A percentile compares a stretch with the other conserved stretches of the same genome.
phyloP scores from a whole-genome alignment of 1,140 invertebrate genomes.

The Diuraphis noxia region DNA sequence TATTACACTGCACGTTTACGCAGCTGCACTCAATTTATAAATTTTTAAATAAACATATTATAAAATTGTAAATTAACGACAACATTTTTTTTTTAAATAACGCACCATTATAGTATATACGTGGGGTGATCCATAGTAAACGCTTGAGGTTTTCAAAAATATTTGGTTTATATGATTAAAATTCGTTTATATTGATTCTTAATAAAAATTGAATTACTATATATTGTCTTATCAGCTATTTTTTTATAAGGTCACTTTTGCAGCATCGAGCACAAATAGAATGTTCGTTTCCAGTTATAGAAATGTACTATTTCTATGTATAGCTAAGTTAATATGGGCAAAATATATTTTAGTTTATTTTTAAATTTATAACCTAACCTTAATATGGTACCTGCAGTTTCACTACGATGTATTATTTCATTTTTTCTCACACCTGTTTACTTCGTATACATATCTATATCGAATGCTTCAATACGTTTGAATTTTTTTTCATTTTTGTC shows the following conservation, averaged over 20 bases:
- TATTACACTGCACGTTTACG: not conserved
- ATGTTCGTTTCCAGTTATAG: not conserved
- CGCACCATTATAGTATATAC: not conserved
- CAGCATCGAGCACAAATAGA: not conserved
- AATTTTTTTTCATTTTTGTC: not conserved
- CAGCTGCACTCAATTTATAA: not conserved
- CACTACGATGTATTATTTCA: not conserved
- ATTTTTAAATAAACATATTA: not conserved
- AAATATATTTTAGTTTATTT: no score
- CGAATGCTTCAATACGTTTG: not conserved
- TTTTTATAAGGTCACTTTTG: not conserved
- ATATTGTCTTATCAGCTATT: not conserved
- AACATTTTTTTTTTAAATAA: not conserved
- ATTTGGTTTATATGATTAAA: no score
- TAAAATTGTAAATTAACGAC: not conserved
- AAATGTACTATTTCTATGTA: no score
- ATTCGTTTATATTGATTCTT: no score
- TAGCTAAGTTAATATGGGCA: no score
- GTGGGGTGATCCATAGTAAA: no score
- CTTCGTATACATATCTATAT: not conserved
- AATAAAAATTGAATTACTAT: not conserved
- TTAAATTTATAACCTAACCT: no score
- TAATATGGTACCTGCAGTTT: no score
- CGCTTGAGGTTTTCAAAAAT: no score
- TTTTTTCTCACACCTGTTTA: not conserved